phyloP scores from a whole-genome alignment of 2,113 vertebrate species.

The Siniperca chuatsi region DNA sequence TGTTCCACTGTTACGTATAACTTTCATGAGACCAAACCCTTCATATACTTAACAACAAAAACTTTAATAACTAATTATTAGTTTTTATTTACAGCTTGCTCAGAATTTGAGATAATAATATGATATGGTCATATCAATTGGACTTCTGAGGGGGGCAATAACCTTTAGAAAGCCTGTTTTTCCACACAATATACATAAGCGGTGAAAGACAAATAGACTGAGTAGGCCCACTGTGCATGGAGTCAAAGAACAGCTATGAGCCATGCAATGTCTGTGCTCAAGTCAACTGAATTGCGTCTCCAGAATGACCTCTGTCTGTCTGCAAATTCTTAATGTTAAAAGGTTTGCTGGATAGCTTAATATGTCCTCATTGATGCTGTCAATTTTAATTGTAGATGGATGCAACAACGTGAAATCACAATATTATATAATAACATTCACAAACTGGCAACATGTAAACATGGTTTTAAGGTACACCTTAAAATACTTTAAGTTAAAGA shows the following conservation, averaged over 20 bases:
- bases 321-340: not conserved
- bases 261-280: not conserved
- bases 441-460: not conserved
- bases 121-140: not conserved
- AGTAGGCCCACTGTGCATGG: not conserved
- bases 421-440: slow-evolving; percentile 11
- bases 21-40: not conserved
- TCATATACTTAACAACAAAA: not conserved
- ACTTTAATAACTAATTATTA: not conserved
- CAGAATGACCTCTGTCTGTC: not conserved
- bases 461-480: not conserved
- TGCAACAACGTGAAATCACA: not conserved
- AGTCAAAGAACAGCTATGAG: not conserved
- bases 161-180: not conserved
- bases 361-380: not conserved
- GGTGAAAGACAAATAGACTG: not conserved
- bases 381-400: not conserved
- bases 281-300: not conserved
- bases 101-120: not conserved
- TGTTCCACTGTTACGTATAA: not conserved
- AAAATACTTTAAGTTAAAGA: not conserved
- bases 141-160: not conserved
- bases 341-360: not conserved
- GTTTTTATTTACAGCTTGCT: not conserved
- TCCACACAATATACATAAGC: not conserved